Evolutionary conservation across 2,888 invertebrate species (phyloP), one percentile per base, ranked within the genome.

Genomic region (Eurytoma californica): DNA sequence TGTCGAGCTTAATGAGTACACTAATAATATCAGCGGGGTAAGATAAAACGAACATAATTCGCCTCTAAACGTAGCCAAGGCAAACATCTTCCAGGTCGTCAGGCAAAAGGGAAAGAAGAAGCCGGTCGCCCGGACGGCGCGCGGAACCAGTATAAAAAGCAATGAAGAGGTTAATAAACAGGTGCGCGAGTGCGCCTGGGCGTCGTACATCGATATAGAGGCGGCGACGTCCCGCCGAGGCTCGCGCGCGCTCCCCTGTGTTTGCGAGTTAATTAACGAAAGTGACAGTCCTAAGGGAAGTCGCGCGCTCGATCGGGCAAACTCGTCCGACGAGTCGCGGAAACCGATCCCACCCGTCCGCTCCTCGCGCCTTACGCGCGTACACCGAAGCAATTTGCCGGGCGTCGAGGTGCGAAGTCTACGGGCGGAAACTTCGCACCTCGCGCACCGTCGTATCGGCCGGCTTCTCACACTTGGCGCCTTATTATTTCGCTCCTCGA

Each of bases 221-320:
- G 60, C 55, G 47, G 65, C 49, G 58, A 65, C 39, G 60, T 79
- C 51, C 53, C 58, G 55, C 30, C 49, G 58, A n/a, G 55, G 39
- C 16, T 20, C 16, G 47, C 20, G 53, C 49, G 18, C 66, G 28
- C 53, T 30, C 47, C 24, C 49, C 14, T 18, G 28, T 13, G 16
- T 60, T 16, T 30, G 53, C 24, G 72, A 72, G 78, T 81, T 78
- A 81, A 81, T 81, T 81, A 81, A 78, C 72, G 75, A 81, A 81
- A 81, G 80, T 75, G 78, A 80, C 77, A 80, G 80, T 80, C 63
- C 67, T 55, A n/a, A 73, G 77, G 73, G 73, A 77, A 80, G 76
- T 76, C 61, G 57, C 16, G 55, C 30, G 58, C 61, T n/a, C 73
- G 68, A 67, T 3, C 58, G 73, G 68, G 39, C 67, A 80, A 80